Evolutionary conservation across 2,797 vertebrate genomes (phyloP).

Genomic region (Bradypodion pumilum): DNA sequence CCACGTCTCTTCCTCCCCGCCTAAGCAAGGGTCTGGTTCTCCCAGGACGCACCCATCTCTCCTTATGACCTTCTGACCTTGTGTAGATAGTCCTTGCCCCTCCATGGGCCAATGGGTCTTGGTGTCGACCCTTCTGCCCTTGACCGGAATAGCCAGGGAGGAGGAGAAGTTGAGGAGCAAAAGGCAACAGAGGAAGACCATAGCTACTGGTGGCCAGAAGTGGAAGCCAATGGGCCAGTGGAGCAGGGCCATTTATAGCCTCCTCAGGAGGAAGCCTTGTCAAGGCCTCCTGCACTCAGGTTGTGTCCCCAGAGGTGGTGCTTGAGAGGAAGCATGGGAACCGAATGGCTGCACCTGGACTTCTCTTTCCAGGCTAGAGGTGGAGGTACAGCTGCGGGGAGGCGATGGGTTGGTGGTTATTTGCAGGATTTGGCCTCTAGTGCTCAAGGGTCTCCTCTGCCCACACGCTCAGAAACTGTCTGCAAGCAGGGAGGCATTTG

Average conservation of each 20-base stretch:
- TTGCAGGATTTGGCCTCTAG: background rate
- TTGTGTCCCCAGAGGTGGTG: no score
- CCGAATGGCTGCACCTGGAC: background rate
- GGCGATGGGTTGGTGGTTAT: background rate
- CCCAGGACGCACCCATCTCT: background rate
- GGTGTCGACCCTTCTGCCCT: rapidly evolving
- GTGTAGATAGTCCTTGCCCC: rapidly evolving
- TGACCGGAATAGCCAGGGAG: no score
- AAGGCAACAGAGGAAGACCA: background rate
- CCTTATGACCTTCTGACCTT: rapidly evolving
- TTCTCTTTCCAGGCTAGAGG: background rate
- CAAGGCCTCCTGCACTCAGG: background rate
- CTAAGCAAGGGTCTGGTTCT: no score
- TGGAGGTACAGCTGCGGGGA: background rate
- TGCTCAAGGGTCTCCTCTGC: background rate
- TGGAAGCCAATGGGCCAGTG: background rate
- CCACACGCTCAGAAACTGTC: no score
- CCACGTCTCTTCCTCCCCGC: background rate
- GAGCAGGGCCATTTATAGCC: background rate
- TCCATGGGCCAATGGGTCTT: rapidly evolving
- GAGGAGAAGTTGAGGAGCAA: background rate
- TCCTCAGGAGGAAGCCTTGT: background rate
- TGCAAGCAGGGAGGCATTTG: background rate
- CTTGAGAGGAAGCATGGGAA: background rate
- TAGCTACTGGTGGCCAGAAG: no score